phyloP scores from a whole-genome alignment of 2,888 invertebrate species.

The Limnephilus rhombicus region DNA sequence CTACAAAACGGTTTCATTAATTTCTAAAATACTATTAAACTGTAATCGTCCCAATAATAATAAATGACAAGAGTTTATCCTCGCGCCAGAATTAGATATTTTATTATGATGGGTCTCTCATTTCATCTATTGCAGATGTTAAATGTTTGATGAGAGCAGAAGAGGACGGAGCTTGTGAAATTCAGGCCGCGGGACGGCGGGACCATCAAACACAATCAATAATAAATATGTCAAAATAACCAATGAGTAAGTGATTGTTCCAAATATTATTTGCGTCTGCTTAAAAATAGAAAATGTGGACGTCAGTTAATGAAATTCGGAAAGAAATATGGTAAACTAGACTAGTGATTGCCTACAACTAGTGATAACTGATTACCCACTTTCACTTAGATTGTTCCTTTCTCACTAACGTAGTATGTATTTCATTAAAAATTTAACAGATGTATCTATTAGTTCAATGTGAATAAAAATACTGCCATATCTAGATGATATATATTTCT shows the following conservation, averaged over 20 bases:
- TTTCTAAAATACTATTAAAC: neutral
- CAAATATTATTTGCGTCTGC: neutral
- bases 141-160: neutral
- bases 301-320: too few species aligned
- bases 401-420: too few species aligned
- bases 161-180: neutral
- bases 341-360: too few species aligned
- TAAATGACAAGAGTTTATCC: neutral
- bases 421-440: too few species aligned
- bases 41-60: neutral
- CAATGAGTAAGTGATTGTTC: neutral
- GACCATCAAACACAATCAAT: neutral
- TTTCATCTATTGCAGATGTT: neutral
- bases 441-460: too few species aligned
- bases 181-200: neutral
- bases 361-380: too few species aligned
- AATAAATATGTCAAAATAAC: neutral
- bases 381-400: too few species aligned
- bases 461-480: too few species aligned
- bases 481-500: too few species aligned
- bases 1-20: neutral
- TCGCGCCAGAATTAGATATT: neutral
- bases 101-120: neutral
- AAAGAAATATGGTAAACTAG: too few species aligned
- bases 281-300: neutral